These are phyloP conservation scores for Melieria omissa DNA, from an alignment of 2,888 invertebrate species.

Conservation along the genomic window DNA sequence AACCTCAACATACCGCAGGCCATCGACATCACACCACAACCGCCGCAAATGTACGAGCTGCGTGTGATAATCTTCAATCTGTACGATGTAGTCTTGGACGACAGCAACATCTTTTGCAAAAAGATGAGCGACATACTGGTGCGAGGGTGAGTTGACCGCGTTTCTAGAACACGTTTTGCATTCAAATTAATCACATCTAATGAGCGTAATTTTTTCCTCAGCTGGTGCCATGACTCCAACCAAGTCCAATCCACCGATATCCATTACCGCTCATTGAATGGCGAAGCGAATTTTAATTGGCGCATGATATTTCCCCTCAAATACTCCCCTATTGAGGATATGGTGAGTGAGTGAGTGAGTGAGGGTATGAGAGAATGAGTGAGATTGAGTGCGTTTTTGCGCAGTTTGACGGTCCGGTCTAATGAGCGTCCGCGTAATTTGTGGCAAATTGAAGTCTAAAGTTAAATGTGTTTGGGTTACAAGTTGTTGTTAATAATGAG, in stretches of 20 bases:
- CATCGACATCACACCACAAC: constrained; percentile 80
- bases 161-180: too few relatives aligned
- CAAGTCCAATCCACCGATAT: constrained; percentile 84
- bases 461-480: too few relatives aligned
- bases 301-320: constrained; percentile 84
- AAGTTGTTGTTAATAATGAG: too few relatives aligned
- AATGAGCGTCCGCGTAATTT: too few relatives aligned
- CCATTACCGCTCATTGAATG: constrained; percentile 81
- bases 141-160: constrained; percentile 73
- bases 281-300: constrained; percentile 91
- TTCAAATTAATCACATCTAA: too few relatives aligned
- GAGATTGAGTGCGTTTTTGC: too few relatives aligned
- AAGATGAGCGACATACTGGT: constrained; percentile 82
- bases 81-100: constrained; percentile 73
- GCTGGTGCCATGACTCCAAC: constrained; percentile 77
- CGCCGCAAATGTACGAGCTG: constrained; percentile 76
- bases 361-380: too few relatives aligned
- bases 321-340: constrained; percentile 80
- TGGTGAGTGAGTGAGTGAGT: constrained; percentile 63
- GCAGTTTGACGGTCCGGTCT: too few relatives aligned
- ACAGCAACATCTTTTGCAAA: constrained; percentile 78
- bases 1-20: constrained; percentile 74
- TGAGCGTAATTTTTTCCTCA: constrained; percentile 52
- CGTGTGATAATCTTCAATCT: constrained; percentile 77
- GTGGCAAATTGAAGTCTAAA: too few relatives aligned